phyloP scores from a whole-genome alignment of 2,888 invertebrate species.

The Agrilus biguttatus region DNA sequence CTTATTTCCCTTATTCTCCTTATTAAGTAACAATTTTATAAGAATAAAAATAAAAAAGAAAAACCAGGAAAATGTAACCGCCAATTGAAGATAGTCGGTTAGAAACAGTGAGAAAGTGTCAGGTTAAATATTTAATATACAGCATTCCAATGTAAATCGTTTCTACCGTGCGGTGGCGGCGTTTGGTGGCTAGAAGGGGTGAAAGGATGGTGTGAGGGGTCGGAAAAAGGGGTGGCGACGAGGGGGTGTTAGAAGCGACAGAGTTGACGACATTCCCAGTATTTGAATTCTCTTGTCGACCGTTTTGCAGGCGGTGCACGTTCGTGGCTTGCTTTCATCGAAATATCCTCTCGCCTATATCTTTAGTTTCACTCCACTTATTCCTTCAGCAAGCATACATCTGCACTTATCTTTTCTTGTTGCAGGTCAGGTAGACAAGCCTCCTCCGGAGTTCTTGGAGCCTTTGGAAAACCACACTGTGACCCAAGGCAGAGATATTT shows the following conservation, averaged over 20 bases:
- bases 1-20: no score
- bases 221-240: no score
- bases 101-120: constrained; percentile 8
- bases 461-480: constrained; percentile 77
- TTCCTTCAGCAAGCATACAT: constrained; percentile 24
- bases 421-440: constrained; percentile 55
- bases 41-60: no score
- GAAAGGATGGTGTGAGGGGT: no score
- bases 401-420: constrained; percentile 14
- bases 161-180: constrained; percentile 12
- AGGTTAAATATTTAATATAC: constrained; percentile 30
- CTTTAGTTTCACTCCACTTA: constrained; percentile 31
- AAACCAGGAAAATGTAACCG: no score
- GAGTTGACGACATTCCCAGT: constrained; percentile 21
- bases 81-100: no score
- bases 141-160: constrained; percentile 30
- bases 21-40: no score
- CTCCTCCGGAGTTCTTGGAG: constrained; percentile 69
- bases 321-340: constrained; percentile 26
- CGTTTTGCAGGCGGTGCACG: constrained; percentile 29
- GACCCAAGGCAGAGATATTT: constrained; percentile 74
- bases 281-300: constrained; percentile 26
- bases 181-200: no score
- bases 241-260: no score
- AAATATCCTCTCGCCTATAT: constrained; percentile 28